Evolutionary conservation across 2,888 invertebrate genomes (phyloP), one percentile per base, ranked within the genome.

Genomic region (Dynastes hyllus): DNA sequence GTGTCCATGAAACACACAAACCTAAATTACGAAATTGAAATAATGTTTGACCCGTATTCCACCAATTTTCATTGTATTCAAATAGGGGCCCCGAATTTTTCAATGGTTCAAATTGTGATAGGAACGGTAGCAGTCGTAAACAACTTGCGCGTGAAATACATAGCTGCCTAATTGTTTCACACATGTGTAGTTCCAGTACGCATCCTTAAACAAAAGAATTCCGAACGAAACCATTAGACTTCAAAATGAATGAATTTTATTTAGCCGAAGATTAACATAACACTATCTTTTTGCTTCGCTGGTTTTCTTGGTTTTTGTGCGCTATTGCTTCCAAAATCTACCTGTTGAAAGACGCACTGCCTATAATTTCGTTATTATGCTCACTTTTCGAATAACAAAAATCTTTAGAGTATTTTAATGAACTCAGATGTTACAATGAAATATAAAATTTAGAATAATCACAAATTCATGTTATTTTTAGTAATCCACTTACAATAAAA

Each of bases 41-140:
- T 51, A 51, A 16, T 9, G 51, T 69, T 53, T 69, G 50, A 69
- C 50, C 51, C 45, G 69, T n/a, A 22, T 45, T 67, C 66, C 16
- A 67, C 22, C 40, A 16, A 67, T 67, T 45, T 51, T 69, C 11
- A 69, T 69, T 69, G 69, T 69, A 69, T 69, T 69, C 51, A 69
- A 69, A 69, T 69, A 22, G 40, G 16, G 5, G n/a, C 66, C 66
- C 40, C 16, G 45, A 67, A 67, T 45, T 16, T 67, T 40, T 67
- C 40, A 22, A 9, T 67, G 40, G 40, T 45, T 66, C 40, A n/a
- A 66, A 37, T 37, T 66, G 40, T 66, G 8, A 5, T 66, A 66
- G n/a, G 37, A 67, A 37, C 40, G 22, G 45, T 45, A 45, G 22
- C 37, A 40, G 16, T 45, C 40, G 66, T 58, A 58, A 58, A 58